Conservation (phyloP, 1,140 invertebrate species). For the Papilio polyxenes region DNA sequence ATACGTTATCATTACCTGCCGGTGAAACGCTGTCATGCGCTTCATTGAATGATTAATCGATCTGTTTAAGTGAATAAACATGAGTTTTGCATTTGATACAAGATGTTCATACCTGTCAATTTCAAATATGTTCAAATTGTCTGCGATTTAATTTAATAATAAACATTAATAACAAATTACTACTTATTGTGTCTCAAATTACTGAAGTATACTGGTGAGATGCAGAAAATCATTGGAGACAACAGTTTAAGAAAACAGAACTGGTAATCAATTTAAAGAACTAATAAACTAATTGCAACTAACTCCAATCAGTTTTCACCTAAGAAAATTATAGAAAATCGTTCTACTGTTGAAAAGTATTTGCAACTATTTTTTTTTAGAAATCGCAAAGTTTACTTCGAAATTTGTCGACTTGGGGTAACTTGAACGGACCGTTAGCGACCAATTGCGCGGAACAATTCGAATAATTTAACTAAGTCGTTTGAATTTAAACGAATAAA, state of each 20-base stretch:
- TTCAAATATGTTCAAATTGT: too few relatives aligned
- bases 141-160: neutral
- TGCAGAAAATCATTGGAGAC: too few relatives aligned
- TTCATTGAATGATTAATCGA: conserved; percentile 38
- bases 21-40: conserved; percentile 29
- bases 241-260: too few relatives aligned
- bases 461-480: conserved; percentile 18
- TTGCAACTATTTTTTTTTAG: neutral
- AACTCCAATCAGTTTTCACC: too few relatives aligned
- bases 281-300: too few relatives aligned
- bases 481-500: conserved; percentile 17
- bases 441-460: conserved; percentile 14
- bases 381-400: neutral
- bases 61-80: conserved; percentile 34
- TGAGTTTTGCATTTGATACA: conserved; percentile 35
- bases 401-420: conserved; percentile 1
- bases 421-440: neutral
- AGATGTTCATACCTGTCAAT: neutral
- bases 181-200: neutral
- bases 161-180: neutral
- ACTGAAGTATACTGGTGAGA: neutral
- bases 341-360: neutral
- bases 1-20: conserved; percentile 33
- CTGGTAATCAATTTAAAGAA: too few relatives aligned
- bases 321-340: neutral